Conservation (phyloP, 2,797 vertebrate species). For the Hydrocynus forskahlii region DNA sequence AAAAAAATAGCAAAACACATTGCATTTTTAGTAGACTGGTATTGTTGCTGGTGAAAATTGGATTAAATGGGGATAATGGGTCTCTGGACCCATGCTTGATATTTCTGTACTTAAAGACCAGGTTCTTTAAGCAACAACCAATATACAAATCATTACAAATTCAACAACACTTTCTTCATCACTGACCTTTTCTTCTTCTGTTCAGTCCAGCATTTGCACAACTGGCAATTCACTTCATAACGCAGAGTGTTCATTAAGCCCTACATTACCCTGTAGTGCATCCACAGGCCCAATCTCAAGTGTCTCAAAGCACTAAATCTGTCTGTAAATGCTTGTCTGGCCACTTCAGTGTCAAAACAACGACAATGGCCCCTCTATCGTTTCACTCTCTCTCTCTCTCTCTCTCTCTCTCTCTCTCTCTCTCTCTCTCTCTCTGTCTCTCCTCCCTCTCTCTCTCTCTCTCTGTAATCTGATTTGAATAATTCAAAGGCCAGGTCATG, state of each 20-base stretch:
- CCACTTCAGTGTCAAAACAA: conserved; percentile 42
- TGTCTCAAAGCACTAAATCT: conserved; percentile 36
- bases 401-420: conserved; percentile 38
- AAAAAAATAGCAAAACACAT: not conserved
- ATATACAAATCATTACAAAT: not conserved
- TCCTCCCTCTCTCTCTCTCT: conserved; percentile 7
- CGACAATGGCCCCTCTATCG: conserved; percentile 33
- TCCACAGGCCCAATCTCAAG: conserved; percentile 44
- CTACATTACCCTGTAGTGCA: conserved; percentile 31
- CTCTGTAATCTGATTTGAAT: conserved; percentile 52
- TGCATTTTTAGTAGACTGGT: not conserved
- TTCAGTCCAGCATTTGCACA: not conserved
- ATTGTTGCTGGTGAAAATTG: not conserved
- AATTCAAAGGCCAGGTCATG: conserved; percentile 46
- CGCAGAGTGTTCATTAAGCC: conserved; percentile 15
- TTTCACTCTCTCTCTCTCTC: conserved; percentile 29
- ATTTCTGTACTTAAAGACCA: too few relatives aligned
- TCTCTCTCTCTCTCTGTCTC: conserved; percentile 1
- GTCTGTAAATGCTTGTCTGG: conserved; percentile 43
- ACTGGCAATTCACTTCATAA: conserved; percentile 15
- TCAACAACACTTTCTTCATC: not conserved
- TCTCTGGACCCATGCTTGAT: not conserved
- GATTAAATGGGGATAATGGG: not conserved
- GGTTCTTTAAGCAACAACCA: not conserved
- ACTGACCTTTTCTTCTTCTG: not conserved